phyloP scores from a whole-genome alignment of 2,888 invertebrate species.

The Idaea dimidiata region DNA sequence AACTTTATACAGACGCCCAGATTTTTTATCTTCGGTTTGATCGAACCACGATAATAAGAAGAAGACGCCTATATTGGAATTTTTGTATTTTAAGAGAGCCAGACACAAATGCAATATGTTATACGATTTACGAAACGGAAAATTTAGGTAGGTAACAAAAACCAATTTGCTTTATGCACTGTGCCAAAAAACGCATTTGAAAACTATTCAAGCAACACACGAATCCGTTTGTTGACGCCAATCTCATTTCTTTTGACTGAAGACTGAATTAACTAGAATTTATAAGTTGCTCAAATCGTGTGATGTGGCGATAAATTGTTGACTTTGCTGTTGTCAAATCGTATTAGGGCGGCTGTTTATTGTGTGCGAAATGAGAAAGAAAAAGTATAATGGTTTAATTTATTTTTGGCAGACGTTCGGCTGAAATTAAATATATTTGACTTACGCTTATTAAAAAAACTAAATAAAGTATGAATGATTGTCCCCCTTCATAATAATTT shows the following conservation, averaged over 20 bases:
- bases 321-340: not conserved
- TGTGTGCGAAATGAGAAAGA: not conserved
- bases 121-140: constrained; percentile 1
- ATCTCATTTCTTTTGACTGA: not conserved
- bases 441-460: not conserved
- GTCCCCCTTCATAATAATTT: too few species aligned
- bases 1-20: too few species aligned
- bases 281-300: not conserved
- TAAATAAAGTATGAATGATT: not conserved
- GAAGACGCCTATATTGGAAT: too few species aligned
- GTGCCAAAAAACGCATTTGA: constrained; percentile 1
- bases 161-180: not conserved
- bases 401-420: not conserved
- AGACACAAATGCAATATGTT: not conserved
- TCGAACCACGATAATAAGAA: too few species aligned
- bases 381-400: not conserved
- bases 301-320: constrained; percentile 1
- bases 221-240: not conserved
- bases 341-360: not conserved
- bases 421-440: not conserved
- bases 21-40: too few species aligned
- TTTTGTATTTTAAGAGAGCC: not conserved
- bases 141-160: constrained; percentile 1
- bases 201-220: not conserved
- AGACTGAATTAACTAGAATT: not conserved